phyloP scores from a whole-genome alignment of 2,797 vertebrate genomes.

The Mormyrus proboscirostris region DNA sequence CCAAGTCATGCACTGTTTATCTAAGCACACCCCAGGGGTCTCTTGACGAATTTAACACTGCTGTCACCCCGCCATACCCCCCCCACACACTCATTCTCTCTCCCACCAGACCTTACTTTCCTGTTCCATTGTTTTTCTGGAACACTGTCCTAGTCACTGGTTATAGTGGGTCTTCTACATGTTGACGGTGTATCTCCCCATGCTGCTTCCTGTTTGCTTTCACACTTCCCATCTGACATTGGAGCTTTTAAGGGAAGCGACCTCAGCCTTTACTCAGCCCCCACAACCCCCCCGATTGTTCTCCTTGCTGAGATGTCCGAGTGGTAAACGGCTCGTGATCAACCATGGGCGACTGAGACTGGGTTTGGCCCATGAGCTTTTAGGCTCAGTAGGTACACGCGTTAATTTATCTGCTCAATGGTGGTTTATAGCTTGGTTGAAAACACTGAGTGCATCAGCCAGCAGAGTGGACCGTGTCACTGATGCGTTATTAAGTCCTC shows the following conservation, averaged over 20 bases:
- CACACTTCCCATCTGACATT: not conserved
- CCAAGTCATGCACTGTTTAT: not conserved
- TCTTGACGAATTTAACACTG: not conserved
- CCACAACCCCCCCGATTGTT: not conserved
- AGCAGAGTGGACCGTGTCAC: not conserved
- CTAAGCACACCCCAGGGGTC: not conserved
- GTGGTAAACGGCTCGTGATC: not conserved
- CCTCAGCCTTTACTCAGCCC: not conserved
- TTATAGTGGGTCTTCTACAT: not conserved
- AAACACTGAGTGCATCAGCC: not conserved
- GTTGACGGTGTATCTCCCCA: not conserved
- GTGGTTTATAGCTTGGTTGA: not conserved
- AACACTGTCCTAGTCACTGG: not conserved
- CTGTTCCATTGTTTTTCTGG: not conserved
- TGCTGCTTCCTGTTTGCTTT: not conserved
- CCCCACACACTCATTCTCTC: not conserved
- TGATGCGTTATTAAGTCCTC: not conserved
- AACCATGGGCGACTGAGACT: not conserved
- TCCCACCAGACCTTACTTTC: not conserved
- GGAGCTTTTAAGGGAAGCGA: not conserved
- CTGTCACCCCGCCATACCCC: not conserved
- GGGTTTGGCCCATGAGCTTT: not conserved
- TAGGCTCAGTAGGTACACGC: not conserved
- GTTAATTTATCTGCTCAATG: not conserved
- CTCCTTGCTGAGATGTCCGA: not conserved